Conservation (phyloP, 2,113 vertebrate genomes). For the Phrynosoma blainvillii region DNA sequence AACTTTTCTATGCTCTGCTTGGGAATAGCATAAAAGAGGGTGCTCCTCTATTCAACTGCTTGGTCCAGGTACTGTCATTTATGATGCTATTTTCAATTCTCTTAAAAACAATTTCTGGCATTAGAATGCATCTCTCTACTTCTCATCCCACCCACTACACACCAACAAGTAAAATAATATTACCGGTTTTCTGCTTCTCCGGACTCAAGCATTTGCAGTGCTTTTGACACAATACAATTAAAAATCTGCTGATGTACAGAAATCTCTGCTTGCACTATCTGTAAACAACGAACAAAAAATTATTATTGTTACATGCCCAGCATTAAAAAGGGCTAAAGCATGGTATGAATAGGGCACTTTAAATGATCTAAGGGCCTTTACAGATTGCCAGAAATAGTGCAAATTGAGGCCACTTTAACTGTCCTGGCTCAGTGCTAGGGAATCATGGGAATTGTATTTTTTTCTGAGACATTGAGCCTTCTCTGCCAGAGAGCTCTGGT, state of each 20-base stretch:
- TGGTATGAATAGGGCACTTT: not conserved
- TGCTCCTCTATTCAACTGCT: not conserved
- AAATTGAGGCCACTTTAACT: no score
- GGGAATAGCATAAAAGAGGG: no score
- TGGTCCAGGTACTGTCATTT: not conserved
- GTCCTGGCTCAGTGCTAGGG: no score
- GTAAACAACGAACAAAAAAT: constrained; percentile 43
- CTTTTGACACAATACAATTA: constrained; percentile 83
- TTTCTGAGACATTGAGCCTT: no score
- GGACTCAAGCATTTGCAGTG: constrained; percentile 82
- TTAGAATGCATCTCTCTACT: not conserved
- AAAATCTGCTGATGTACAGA: constrained; percentile 86
- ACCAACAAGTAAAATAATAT: not conserved
- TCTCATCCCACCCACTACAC: fast-evolving
- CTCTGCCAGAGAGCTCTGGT: no score
- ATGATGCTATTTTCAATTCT: not conserved
- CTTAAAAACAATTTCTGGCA: not conserved
- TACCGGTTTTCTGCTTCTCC: constrained; percentile 87
- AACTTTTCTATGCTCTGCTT: no score
- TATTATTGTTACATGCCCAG: not conserved
- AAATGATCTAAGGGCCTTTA: not conserved
- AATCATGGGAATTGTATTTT: no score
- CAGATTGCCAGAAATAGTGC: no score
- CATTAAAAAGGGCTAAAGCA: not conserved
- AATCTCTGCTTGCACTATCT: constrained; percentile 90